A percentile compares a stretch with the other conserved stretches of the same genome.
phyloP scores from a whole-genome alignment of 2,888 invertebrate species.

The Papilio gigon region DNA sequence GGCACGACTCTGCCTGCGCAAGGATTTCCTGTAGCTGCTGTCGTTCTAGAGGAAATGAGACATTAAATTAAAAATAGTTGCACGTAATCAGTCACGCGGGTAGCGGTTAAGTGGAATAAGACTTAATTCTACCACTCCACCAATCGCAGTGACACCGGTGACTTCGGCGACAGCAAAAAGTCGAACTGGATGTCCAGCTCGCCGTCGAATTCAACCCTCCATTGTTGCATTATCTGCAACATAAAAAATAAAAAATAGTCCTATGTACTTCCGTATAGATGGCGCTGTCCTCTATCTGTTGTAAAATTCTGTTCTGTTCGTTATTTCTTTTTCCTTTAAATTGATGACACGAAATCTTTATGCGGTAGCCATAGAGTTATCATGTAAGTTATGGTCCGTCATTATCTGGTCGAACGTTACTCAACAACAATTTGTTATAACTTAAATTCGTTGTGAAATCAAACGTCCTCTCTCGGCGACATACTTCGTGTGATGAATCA shows the following conservation, averaged over 20 bases:
- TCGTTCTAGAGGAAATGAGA: no score
- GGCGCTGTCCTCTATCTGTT: neutral
- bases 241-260: conserved; percentile 14
- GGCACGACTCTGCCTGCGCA: neutral
- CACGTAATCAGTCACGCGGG: no score
- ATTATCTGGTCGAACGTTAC: conserved; percentile 20
- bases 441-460: conserved; percentile 33
- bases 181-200: conserved; percentile 90
- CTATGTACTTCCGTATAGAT: neutral
- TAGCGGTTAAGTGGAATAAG: neutral
- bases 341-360: neutral
- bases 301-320: neutral
- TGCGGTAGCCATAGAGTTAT: conserved; percentile 3
- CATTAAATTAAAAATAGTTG: no score
- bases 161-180: conserved; percentile 90
- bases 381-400: neutral
- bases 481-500: conserved; percentile 34
- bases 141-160: conserved; percentile 86
- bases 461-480: conserved; percentile 24
- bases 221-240: conserved; percentile 86
- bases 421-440: conserved; percentile 26
- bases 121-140: conserved; percentile 76
- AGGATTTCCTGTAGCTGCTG: no score
- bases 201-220: conserved; percentile 86
- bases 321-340: no score